These are phyloP conservation scores for Cotesia chilonis DNA, from an alignment of 1,140 invertebrate species.

Conservation along the genomic window DNA sequence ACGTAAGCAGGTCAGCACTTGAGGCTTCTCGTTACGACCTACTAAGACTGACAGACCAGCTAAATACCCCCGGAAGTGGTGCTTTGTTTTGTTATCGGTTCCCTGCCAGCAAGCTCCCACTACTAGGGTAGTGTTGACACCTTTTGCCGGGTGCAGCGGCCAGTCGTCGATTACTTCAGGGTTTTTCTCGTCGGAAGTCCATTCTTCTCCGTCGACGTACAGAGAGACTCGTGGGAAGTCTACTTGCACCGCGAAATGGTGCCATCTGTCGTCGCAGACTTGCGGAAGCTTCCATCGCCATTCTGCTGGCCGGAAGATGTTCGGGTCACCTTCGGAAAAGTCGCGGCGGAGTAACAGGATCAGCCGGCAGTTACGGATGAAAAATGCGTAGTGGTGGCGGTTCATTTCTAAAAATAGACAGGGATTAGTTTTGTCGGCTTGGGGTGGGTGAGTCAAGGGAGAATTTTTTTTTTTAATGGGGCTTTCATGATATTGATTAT, in stretches of 20 bases:
- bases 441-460: too few species aligned
- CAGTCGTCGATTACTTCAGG: slow-evolving; percentile 99
- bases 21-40: slow-evolving; percentile 79
- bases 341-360: slow-evolving; percentile 92
- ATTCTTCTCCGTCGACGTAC: slow-evolving; percentile 88
- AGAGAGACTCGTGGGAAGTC: slow-evolving; percentile 88
- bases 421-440: too few species aligned
- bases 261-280: slow-evolving; percentile 98
- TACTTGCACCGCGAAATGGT: slow-evolving; percentile 95
- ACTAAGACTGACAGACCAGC: slow-evolving; percentile 86
- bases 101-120: slow-evolving; percentile 99
- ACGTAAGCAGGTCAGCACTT: slow-evolving; percentile 84
- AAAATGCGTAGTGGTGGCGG: slow-evolving; percentile 96
- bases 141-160: slow-evolving; percentile 96
- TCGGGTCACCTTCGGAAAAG: slow-evolving; percentile 90
- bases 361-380: slow-evolving; percentile 94
- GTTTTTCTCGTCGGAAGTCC: slow-evolving; percentile 81
- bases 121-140: slow-evolving; percentile 90
- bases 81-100: slow-evolving; percentile 87
- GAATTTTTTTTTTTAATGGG: too few species aligned
- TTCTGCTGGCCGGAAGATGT: slow-evolving; percentile 96
- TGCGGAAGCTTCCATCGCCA: slow-evolving; percentile 93
- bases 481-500: too few species aligned
- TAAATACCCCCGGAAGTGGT: slow-evolving; percentile 87
- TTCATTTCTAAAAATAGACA: slow-evolving; percentile 78